Evolutionary conservation across 2,888 invertebrate species (phyloP).

Genomic region (Euplexia lucipara): DNA sequence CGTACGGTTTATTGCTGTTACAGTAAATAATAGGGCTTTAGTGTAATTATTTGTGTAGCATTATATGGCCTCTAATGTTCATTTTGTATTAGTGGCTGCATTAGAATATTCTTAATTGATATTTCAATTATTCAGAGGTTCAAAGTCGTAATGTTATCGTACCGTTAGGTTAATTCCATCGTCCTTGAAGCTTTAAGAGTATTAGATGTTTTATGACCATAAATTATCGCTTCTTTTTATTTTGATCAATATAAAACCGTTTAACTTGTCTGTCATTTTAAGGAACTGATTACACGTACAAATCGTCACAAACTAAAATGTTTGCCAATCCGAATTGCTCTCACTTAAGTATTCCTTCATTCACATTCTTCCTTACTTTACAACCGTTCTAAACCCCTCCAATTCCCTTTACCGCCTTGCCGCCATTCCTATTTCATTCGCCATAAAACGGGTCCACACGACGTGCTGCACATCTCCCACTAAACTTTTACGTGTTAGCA

Average conservation of each 20-base stretch:
- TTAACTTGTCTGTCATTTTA: background rate
- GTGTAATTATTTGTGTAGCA: constrained; percentile 21
- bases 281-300: background rate
- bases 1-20: constrained; percentile 41
- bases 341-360: constrained; percentile 22
- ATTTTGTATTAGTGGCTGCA: background rate
- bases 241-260: background rate
- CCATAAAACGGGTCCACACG: constrained; percentile 50
- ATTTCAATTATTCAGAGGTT: too few species aligned
- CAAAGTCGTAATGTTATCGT: too few species aligned
- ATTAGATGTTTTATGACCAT: too few species aligned
- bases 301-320: background rate
- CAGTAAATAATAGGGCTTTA: constrained; percentile 31
- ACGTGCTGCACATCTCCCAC: constrained; percentile 49
- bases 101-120: too few species aligned
- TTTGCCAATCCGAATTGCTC: constrained; percentile 7
- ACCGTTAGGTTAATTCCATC: too few species aligned
- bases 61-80: constrained; percentile 7
- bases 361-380: constrained; percentile 33
- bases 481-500: constrained; percentile 58
- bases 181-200: too few species aligned
- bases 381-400: constrained; percentile 7
- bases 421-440: constrained; percentile 54
- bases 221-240: too few species aligned
- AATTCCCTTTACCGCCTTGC: constrained; percentile 23